A percentile compares a stretch with the other conserved stretches of the same genome.
These are phyloP conservation scores for Rhagonycha fulva DNA, from an alignment of 2,888 invertebrate species.

Conservation along the genomic window DNA sequence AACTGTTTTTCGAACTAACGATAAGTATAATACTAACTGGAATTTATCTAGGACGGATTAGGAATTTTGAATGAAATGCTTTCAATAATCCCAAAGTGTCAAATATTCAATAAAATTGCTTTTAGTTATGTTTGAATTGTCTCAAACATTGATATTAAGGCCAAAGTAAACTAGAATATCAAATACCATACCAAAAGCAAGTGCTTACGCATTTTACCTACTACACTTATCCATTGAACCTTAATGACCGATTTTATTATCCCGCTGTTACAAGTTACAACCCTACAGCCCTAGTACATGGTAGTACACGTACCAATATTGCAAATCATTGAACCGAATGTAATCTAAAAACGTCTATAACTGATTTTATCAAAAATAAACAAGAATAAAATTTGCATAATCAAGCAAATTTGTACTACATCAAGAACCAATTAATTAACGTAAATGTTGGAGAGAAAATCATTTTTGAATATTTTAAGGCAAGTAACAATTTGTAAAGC, in stretches of 20 bases:
- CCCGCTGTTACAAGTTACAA: background rate
- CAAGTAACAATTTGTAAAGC: background rate
- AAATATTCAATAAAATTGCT: background rate
- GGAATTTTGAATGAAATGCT: background rate
- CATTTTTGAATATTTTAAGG: background rate
- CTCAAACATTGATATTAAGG: background rate
- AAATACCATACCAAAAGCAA: background rate
- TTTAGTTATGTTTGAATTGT: background rate
- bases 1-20: background rate
- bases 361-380: background rate
- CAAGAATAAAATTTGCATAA: background rate
- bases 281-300: background rate
- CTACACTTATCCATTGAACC: background rate
- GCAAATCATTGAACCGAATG: background rate
- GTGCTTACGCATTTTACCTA: background rate
- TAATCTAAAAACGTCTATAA: background rate
- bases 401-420: background rate
- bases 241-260: slow-evolving; percentile 3
- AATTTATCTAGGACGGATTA: background rate
- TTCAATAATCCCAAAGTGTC: background rate
- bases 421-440: background rate
- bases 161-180: background rate
- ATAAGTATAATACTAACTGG: too few relatives aligned
- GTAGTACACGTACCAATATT: background rate
- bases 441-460: background rate